A percentile compares a stretch with the other conserved stretches of the same genome.
These are phyloP conservation scores for Python bivittatus DNA, from an alignment of 2,113 vertebrate genomes.

Conservation along the genomic window DNA sequence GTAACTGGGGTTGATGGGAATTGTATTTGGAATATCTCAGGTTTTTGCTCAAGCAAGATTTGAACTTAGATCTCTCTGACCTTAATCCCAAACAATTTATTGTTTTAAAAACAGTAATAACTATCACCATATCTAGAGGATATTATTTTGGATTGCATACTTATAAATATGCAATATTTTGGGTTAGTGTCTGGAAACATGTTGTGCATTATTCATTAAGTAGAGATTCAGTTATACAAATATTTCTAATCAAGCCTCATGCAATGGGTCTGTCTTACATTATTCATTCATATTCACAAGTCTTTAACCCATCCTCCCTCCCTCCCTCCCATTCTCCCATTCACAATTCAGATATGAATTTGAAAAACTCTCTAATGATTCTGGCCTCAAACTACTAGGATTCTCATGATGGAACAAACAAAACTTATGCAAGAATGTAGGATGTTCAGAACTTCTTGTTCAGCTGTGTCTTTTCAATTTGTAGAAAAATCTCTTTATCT, in stretches of 20 bases:
- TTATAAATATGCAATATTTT: not conserved
- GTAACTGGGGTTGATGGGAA: not conserved
- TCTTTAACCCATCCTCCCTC: not conserved
- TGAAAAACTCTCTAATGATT: not conserved
- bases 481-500: constrained; percentile 47
- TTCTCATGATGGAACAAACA: not conserved
- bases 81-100: not conserved
- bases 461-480: constrained; percentile 26
- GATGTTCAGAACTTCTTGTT: not conserved
- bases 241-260: not conserved
- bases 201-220: not conserved
- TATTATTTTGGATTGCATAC: not conserved
- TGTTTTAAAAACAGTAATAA: not conserved
- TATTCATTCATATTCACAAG: not conserved
- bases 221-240: not conserved
- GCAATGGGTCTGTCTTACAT: not conserved
- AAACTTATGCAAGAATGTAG: not conserved
- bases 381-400: not conserved
- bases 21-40: not conserved
- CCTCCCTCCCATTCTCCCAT: not conserved
- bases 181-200: not conserved
- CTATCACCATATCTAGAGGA: not conserved
- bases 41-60: not conserved
- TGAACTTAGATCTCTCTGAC: not conserved
- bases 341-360: not conserved